Percentiles rank a stretch among this genome's conserved stretches.
Conservation (phyloP, 2,113 vertebrate genomes). For the Eurystomus gularis region DNA sequence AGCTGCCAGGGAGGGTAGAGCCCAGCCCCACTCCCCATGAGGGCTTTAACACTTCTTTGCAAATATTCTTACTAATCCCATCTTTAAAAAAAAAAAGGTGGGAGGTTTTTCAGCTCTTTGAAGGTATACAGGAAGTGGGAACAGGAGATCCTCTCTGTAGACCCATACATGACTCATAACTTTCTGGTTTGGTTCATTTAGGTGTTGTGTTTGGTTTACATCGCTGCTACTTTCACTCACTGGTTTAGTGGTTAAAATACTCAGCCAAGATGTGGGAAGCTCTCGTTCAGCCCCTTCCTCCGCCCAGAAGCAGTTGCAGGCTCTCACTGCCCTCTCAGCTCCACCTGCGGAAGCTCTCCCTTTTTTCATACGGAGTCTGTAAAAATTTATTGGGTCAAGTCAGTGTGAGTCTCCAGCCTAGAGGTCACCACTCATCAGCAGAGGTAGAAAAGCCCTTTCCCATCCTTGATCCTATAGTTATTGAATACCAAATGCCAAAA, state of each 20-base stretch:
- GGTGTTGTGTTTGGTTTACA: background rate
- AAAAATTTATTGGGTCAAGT: background rate
- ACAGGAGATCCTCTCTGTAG: background rate
- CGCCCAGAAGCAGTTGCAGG: background rate
- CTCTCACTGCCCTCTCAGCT: background rate
- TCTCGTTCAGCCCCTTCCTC: background rate
- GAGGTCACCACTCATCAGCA: background rate
- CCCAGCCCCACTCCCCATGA: background rate
- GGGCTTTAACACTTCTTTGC: background rate
- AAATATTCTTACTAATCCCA: background rate
- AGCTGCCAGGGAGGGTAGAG: background rate
- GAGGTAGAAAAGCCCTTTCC: background rate
- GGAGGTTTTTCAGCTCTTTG: background rate
- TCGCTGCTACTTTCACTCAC: background rate
- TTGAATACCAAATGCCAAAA: background rate
- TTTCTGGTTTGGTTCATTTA: conserved; percentile 9
- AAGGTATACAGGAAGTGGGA: background rate
- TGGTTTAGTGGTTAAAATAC: background rate
- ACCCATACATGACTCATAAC: conserved; percentile 3
- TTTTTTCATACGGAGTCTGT: background rate
- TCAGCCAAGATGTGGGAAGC: background rate
- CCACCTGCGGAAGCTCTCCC: background rate
- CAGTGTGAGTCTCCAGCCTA: background rate
- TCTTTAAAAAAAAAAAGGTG: background rate
- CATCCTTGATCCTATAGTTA: background rate